These are phyloP conservation scores for Argya squamiceps DNA, from an alignment of 2,797 vertebrate species.

Conservation along the genomic window DNA sequence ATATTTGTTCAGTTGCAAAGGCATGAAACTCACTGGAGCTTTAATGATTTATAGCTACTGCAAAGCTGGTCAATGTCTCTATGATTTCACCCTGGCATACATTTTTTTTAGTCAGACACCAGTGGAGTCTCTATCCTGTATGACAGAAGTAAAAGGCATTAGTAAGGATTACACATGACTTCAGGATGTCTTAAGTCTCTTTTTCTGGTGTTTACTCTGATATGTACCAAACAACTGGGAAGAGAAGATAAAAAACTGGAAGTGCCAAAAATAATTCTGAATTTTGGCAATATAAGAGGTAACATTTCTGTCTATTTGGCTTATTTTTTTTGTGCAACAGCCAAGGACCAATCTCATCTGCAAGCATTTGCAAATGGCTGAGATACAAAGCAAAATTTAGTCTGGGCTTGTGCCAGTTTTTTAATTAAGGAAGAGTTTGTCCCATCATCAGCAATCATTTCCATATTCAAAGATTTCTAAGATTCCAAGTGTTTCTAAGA, in stretches of 20 bases:
- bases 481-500: neutral
- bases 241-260: neutral
- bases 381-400: neutral
- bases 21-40: neutral
- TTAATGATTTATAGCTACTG: neutral
- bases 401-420: neutral
- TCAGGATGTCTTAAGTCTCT: neutral
- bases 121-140: neutral
- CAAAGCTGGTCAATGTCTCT: neutral
- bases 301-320: neutral
- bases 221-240: neutral
- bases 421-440: neutral
- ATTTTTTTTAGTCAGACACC: neutral
- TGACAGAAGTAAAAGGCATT: neutral
- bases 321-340: neutral
- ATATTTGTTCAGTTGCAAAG: neutral
- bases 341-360: neutral
- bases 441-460: neutral
- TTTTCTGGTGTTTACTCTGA: slow-evolving; percentile 2
- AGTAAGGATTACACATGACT: neutral
- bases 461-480: neutral
- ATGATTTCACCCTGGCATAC: neutral
- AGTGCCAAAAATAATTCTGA: neutral
- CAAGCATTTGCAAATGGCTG: neutral
- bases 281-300: neutral